Conservation (phyloP, 2,888 invertebrate species). For the Conus canariensis region DNA sequence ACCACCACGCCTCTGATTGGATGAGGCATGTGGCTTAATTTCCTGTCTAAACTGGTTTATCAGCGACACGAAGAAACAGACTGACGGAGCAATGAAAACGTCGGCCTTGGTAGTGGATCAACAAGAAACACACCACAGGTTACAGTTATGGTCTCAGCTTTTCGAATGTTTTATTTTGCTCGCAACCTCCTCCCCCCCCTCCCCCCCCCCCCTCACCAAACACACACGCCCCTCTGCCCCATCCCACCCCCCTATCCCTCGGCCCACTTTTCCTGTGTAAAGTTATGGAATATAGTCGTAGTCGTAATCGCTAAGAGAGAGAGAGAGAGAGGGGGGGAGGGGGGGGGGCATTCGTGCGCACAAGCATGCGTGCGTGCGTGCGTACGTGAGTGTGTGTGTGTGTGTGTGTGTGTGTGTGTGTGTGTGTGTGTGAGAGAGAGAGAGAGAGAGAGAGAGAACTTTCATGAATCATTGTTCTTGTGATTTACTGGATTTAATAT, state of each 20-base stretch:
- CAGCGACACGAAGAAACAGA: background rate
- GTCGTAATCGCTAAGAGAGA: no score
- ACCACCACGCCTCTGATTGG: background rate
- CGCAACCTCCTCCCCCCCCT: no score
- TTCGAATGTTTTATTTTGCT: no score
- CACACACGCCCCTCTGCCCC: no score
- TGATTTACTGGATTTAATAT: no score
- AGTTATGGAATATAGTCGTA: no score
- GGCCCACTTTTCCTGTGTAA: no score
- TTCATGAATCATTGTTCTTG: no score
- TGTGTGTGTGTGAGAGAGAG: background rate
- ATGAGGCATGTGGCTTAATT: conserved; percentile 1
- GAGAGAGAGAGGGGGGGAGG: background rate
- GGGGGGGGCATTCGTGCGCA: background rate
- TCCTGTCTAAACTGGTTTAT: background rate
- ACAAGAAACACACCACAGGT: no score
- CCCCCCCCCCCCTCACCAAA: no score
- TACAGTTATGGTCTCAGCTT: no score
- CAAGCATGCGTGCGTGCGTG: background rate
- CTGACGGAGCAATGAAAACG: background rate
- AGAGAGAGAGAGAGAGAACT: background rate
- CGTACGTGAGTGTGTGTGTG: conserved; percentile 14
- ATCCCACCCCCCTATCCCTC: no score
- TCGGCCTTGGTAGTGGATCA: background rate
- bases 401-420: conserved; percentile 27